Evolutionary conservation across 2,113 vertebrate species (phyloP), one percentile per base, ranked within the genome.

Genomic region (Callopanchax toddi): DNA sequence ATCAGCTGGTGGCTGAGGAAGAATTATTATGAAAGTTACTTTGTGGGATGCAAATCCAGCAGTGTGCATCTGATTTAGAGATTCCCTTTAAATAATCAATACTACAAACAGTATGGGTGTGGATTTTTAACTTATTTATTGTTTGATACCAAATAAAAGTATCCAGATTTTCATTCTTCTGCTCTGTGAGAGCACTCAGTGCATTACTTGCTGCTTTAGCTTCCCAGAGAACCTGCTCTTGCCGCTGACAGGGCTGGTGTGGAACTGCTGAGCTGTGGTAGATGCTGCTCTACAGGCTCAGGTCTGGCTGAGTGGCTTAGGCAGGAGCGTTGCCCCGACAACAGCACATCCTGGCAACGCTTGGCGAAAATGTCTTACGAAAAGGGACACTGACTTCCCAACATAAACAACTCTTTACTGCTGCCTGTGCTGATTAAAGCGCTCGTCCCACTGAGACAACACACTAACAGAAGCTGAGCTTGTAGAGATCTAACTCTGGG

Each of bases 301-400:
- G 78, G 83, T 79, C 78, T 86, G 67, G 77, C 79, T 64, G 64
- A 66, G 76, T 87, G 86, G 84, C 87, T 89, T 86, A 85, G 84
- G 79, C 81, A 87, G 86, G 74, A 67, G 73, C 22, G 91, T 92
- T 92, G 77, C 89, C 89, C 71, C 40, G 87, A 89, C 87, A 92
- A 92, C 91, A 66, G 83, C 84, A 88, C 87, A 89, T 88, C 83
- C 83, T 76, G 82, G 79, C 77, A 85, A 75, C 68, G 82, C 81
- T 82, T 60, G 79, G 82, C 74, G 77, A 76, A 79, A 81, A 72
- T 70, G 69, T 71, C 82, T 75, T 26, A 75, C 68, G 81, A 83
- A 37, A 86, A 58, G 48, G 71, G 78, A 87, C 74, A 78, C 68
- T 65, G 76, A 74, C 77, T 82, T 66, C 71, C 74, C 69, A 77